Base-by-base conservation (phyloP, 2,113 vertebrate genomes). In the Albula goreensis region DNA sequence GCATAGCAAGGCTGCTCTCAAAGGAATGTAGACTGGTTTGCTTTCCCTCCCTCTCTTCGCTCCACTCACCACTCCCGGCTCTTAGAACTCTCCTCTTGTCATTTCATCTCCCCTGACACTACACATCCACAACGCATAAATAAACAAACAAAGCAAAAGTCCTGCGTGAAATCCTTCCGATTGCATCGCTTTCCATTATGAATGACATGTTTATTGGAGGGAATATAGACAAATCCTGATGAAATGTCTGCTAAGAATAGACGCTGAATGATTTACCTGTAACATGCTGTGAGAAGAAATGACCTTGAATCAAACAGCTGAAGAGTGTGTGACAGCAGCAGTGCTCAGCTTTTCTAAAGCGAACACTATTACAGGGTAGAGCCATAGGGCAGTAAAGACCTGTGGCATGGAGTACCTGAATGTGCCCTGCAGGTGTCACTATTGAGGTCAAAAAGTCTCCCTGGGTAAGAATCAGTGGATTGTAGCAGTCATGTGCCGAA, bases 131-230 rank as follows among this genome's bases (percentile, higher is more conserved):
- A 74, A 56, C 2, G 63, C 25, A 85, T 86, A 86, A 88, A 88
- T 86, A 90, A 89, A 82, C 56, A 84, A 52, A 78, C 50, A 78
- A 78, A 78, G 57, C 15, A 49, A 25, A 79, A 80, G 48, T 25
- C 12, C 25, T 2, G 63, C 15, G 50, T 81, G 17, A 49, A 88
- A 85, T 49, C 31, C 2, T 19, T 60, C 63, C 85, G 50, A 70
- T 66, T 13, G 49, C 63, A 88, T 90, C 89, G 53, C 83, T 88
- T 88, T 78, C 86, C 66, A 78, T 91, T 89, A 89, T 22, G 57
- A 77, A 22, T 85, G 90, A 91, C 90, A 88, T 83, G 86, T 88
- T 90, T 88, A 90, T 87, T 60, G 80, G 78, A 77, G 60, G 80
- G 56, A 82, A 86, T 86, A 80, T 87, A 91, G 80, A 85, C 53